Percentiles rank a stretch among this genome's conserved stretches.
These are phyloP conservation scores for Brachypodius melanocephalos DNA, from an alignment of 2,113 vertebrate species.

Conservation along the genomic window DNA sequence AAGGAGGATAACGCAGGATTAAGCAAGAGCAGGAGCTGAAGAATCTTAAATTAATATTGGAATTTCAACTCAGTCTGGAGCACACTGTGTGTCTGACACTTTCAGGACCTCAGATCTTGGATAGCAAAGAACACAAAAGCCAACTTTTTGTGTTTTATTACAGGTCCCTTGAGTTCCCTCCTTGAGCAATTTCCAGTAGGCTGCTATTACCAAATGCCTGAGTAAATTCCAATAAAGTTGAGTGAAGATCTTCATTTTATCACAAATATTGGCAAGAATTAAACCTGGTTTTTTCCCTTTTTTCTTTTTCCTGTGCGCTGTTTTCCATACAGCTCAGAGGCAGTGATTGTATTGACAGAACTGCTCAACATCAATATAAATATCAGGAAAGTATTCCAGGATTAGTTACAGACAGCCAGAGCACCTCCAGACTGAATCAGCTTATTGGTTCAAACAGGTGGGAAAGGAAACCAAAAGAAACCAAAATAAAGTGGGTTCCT, in stretches of 20 bases:
- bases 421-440: not conserved
- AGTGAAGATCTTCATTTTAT: conserved; percentile 13
- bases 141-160: not conserved
- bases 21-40: not conserved
- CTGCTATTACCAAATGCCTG: not conserved
- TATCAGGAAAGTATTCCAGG: not conserved
- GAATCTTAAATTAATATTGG: not conserved
- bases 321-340: not conserved
- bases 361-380: not conserved
- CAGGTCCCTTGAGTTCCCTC: not conserved
- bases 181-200: not conserved
- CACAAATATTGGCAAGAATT: not conserved
- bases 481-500: not conserved
- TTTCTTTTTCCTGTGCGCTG: not conserved
- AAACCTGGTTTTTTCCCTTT: not conserved
- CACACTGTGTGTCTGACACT: not conserved
- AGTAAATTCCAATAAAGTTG: not conserved
- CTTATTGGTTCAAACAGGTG: not conserved
- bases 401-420: not conserved
- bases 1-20: not conserved
- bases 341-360: not conserved
- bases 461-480: not conserved
- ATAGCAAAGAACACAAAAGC: not conserved
- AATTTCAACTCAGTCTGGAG: not conserved
- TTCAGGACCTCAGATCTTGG: not conserved